Evolutionary conservation across 2,888 invertebrate genomes (phyloP), one percentile per base, ranked within the genome.

Genomic region (Spilarctia lutea): DNA sequence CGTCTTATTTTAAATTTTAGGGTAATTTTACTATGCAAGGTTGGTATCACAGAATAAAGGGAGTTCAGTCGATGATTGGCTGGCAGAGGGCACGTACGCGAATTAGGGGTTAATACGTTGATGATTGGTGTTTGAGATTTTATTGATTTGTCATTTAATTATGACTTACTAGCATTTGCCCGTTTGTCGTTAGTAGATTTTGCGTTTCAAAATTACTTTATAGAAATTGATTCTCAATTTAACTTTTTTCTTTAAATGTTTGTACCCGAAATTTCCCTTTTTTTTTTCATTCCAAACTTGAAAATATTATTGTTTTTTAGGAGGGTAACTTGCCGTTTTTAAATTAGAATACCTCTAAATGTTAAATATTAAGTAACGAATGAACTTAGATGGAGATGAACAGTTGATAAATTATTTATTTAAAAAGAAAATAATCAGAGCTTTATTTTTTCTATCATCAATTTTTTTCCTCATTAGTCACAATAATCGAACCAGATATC

Each of bases 1-100:
- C 7, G 48, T 48, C 7, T 52, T 52, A 1, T 1, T 4, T 0
- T 18, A 20, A 48, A 48, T 48, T 48, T 3, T 20, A 0, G 67
- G 67, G 67, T 67, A 45, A 45, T 20, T 45, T 20, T 30, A 48
- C 30, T 30, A 48, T 30, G 8, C 6, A 33, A 16, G 11, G 16
- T 18, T 60, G 70, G 60, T 39, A 70, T 35, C 39, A 39, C 70
- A 20, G 18, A 60, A 56, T 27, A 1, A 27, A 35, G 60, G 35
- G 39, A 70, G 35, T 69, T 71, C 79, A 79, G 35, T 79, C 76
- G 65, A 3, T 83, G 80, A 77, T 82, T 81, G 79, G 82, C 81
- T 73, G 73, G 42, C 68, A 52, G 52, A 76, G 74, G 71, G 76
- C 66, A 39, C 68, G 76, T 71, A 76, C 79, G 76, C 75, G 73